Conservation (phyloP, 2,888 invertebrate species). For the Stenodera caucasica region DNA sequence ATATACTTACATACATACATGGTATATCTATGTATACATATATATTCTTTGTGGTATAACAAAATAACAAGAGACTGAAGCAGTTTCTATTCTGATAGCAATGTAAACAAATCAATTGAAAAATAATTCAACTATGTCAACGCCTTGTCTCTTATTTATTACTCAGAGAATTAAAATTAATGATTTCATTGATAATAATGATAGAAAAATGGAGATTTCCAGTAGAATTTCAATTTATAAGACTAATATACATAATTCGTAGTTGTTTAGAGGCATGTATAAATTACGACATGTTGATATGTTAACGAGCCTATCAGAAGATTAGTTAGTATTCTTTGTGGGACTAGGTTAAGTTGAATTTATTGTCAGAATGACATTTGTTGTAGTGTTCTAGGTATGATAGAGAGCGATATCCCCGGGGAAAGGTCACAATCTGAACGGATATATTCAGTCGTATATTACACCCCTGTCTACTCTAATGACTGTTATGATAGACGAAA, state of each 20-base stretch:
- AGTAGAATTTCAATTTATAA: too few relatives aligned
- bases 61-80: constrained; percentile 5
- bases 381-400: constrained; percentile 29
- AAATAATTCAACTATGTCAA: constrained; percentile 14
- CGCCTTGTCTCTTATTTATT: constrained; percentile 2
- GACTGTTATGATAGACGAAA: constrained; percentile 39
- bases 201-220: neutral
- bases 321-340: constrained; percentile 37
- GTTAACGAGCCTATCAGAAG: constrained; percentile 23
- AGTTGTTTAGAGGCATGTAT: too few relatives aligned
- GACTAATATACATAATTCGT: too few relatives aligned
- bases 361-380: constrained; percentile 36
- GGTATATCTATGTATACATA: too few relatives aligned
- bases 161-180: constrained; percentile 6
- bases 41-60: neutral
- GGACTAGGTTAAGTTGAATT: constrained; percentile 32
- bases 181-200: neutral
- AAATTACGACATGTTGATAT: constrained; percentile 2
- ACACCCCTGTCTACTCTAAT: constrained; percentile 40
- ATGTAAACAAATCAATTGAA: constrained; percentile 13
- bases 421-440: constrained; percentile 35
- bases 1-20: too few relatives aligned
- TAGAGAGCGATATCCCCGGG: constrained; percentile 33
- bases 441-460: constrained; percentile 39
- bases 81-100: constrained; percentile 13